Conservation (phyloP, 2,113 vertebrate species). For the zebrafish (Danio rerio) region GRCz12tu NC_133179.1:5001001-5001500, state of each 20-base stretch:
- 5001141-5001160: too few species aligned
- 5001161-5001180: too few species aligned
- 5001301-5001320: not conserved
- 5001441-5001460: slow-evolving; percentile 17
- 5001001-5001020: too few species aligned
- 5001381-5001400: not conserved
- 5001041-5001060: too few species aligned
- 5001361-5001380: not conserved
- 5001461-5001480: not conserved
- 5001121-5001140: too few species aligned
- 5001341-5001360: not conserved
- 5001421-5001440: not conserved
- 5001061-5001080: too few species aligned
- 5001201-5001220: too few species aligned
- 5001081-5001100: too few species aligned
- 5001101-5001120: too few species aligned
- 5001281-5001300: not conserved
- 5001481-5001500: too few species aligned
- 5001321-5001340: not conserved
- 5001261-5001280: not conserved
- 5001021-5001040: too few species aligned
- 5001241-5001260: not conserved
- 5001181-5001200: too few species aligned
- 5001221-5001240: not conserved
- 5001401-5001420: not conserved